Base-by-base conservation (phyloP, 2,113 vertebrate species). In the Calidris pygmaea region DNA sequence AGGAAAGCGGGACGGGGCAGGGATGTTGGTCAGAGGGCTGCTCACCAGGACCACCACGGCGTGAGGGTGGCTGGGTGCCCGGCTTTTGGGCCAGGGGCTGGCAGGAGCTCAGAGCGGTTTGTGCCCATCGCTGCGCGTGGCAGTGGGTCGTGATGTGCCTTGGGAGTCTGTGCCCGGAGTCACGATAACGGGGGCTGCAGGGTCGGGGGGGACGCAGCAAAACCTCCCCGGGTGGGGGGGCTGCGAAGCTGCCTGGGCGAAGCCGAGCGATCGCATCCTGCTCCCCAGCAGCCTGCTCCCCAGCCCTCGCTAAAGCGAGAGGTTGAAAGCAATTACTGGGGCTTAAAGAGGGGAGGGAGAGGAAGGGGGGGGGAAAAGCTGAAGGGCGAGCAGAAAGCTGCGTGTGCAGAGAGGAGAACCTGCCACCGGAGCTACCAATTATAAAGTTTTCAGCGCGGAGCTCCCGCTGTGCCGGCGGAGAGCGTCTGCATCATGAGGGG, bases 391-490 rank as follows among this genome's bases (percentile, higher is more conserved):
- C 89, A n/a, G 95, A 93, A 75, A 89, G 95, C 94, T 79, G 86
- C 7, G 10, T 82, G 95, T 47, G 90, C 71, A 12, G 74, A 94
- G 94, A 93, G 93, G 95, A 97, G 97, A 98, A 98, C 98, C 98
- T 98, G 98, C 98, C 98, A 98, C 98, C 82, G 78, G 96, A 96
- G 97, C 97, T 95, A 93, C 98, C 98, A 98, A 98, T 98, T 99
- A 98, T 98, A 98, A 97, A 98, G 98, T 98, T 97, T 97, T 98
- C 87, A 95, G 93, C 45, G 12, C 11, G 52, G 96, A 85, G 93
- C 96, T 93, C 96, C 96, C 37, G 95, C 97, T 97, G 97, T 63
- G 96, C 87, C 58, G 60, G 95, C 47, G 66, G 63, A 83, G 93
- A 95, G 95, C 52, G 94, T 63, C 93, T 70, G 96, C 90, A 92